These are phyloP conservation scores for Rotaria macrura DNA, from an alignment of 2,888 invertebrate genomes.

Conservation along the genomic window DNA sequence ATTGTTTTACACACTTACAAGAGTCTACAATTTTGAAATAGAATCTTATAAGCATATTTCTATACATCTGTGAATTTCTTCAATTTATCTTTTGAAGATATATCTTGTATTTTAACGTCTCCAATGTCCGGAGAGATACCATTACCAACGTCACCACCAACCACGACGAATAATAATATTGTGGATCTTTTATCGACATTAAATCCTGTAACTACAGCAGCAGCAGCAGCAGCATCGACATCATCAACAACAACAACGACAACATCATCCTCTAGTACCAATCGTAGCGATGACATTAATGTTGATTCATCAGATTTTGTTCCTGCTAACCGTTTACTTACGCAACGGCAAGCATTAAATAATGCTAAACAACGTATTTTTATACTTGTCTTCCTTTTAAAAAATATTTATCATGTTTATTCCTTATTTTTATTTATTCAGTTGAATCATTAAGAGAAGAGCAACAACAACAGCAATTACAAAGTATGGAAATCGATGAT, in stretches of 20 bases:
- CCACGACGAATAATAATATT: neutral
- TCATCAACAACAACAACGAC: neutral
- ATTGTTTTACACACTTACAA: too few species aligned
- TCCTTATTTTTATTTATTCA: neutral
- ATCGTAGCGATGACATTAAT: neutral
- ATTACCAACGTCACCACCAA: neutral
- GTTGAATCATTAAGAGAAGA: conserved; percentile 6
- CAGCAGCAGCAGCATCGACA: neutral
- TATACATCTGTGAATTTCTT: neutral
- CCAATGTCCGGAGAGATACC: neutral
- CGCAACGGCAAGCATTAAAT: neutral
- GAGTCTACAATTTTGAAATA: too few species aligned
- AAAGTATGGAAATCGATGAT: conserved; percentile 6
- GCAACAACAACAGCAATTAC: neutral
- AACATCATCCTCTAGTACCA: neutral
- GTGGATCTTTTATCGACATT: conserved; percentile 1
- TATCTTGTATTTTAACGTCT: neutral
- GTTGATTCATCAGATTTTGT: conserved; percentile 11
- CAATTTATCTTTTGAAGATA: neutral
- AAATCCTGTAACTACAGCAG: neutral
- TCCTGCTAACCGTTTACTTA: neutral
- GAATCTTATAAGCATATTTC: too few species aligned
- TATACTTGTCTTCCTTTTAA: neutral
- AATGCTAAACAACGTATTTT: neutral
- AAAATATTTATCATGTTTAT: neutral